A percentile compares a stretch with the other conserved stretches of the same genome.
These are phyloP conservation scores for Odobenus rosmarus DNA, from an alignment of 2,113 vertebrate species.

Conservation along the genomic window DNA sequence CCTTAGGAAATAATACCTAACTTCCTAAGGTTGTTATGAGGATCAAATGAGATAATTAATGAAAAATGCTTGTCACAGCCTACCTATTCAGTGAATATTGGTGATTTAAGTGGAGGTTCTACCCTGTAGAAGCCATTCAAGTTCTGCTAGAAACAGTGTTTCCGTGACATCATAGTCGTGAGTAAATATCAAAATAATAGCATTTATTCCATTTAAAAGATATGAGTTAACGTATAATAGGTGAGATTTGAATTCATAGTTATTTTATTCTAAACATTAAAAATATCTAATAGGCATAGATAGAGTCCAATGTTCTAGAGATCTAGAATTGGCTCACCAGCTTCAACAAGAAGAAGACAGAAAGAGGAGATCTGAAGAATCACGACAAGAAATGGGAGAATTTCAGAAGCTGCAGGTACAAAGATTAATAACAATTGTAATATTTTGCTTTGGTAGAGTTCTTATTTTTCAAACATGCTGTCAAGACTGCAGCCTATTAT, in stretches of 20 bases:
- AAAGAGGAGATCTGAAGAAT: constrained; percentile 84
- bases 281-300: constrained; percentile 66
- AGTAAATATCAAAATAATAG: constrained; percentile 35
- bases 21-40: background rate
- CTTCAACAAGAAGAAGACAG: constrained; percentile 92
- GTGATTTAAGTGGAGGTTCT: background rate
- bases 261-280: constrained; percentile 57
- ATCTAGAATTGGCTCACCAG: constrained; percentile 88
- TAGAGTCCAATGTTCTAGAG: constrained; percentile 76
- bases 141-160: constrained; percentile 5
- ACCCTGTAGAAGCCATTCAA: background rate
- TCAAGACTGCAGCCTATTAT: background rate
- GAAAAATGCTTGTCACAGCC: background rate
- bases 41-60: constrained; percentile 32
- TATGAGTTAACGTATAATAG: background rate
- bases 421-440: background rate
- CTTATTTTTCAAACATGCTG: constrained; percentile 13
- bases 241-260: background rate
- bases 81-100: background rate
- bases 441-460: constrained; percentile 21
- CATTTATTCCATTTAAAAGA: background rate
- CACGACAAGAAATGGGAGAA: constrained; percentile 87
- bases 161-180: background rate
- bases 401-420: constrained; percentile 94
- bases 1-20: background rate